Conservation (phyloP, 2,797 vertebrate genomes). For the Danio kyathit region DNA sequence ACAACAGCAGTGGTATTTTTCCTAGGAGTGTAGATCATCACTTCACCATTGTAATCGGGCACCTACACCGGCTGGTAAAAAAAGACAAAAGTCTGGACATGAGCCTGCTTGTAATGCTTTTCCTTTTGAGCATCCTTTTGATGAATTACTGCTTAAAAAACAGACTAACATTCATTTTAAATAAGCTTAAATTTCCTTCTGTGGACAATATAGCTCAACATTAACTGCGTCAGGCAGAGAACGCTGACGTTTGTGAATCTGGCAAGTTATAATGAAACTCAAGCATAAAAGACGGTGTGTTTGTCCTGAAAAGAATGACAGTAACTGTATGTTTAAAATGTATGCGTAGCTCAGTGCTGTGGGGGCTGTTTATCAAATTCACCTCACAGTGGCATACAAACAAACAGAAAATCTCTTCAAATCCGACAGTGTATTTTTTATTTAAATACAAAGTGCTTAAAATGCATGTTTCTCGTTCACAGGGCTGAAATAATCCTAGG, state of each 20-base stretch:
- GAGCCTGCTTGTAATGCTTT: conserved; percentile 2
- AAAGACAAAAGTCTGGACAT: neutral
- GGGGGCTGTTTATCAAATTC: neutral
- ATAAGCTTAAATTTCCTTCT: neutral
- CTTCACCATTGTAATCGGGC: neutral
- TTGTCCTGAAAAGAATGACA: neutral
- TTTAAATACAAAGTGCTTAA: neutral
- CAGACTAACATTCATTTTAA: neutral
- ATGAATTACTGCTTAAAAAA: conserved; percentile 6
- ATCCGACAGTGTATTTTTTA: neutral
- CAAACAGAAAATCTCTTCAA: neutral
- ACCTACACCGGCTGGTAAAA: neutral
- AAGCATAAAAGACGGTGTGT: conserved; percentile 7
- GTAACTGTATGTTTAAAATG: neutral
- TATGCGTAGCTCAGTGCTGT: neutral
- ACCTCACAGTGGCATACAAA: neutral
- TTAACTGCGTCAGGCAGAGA: conserved; percentile 11
- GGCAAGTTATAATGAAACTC: neutral
- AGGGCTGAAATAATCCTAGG: conserved; percentile 97
- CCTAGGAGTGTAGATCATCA: neutral
- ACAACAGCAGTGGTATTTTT: neutral
- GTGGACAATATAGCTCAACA: neutral
- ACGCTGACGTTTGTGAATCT: conserved; percentile 14
- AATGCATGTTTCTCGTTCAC: conserved; percentile 9
- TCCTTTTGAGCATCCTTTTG: neutral